A percentile compares a stretch with the other conserved stretches of the same genome.
Evolutionary conservation across 2,888 invertebrate species (phyloP).

Genomic region (Chalcis sispes): DNA sequence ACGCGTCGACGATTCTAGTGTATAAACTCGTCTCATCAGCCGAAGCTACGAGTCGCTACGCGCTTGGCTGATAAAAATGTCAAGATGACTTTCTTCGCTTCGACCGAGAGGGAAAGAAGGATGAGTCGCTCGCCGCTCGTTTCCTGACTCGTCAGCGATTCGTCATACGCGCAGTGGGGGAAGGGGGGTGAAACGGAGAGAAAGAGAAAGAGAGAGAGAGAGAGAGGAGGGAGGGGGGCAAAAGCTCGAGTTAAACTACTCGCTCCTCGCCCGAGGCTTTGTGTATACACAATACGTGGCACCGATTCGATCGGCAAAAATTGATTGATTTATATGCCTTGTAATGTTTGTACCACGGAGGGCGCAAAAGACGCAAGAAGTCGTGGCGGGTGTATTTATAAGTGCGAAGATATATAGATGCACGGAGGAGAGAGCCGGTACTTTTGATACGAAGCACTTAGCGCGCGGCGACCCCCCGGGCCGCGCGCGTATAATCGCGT

Average conservation of each 20-base stretch:
- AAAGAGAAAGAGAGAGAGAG: not conserved
- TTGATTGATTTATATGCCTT: slow-evolving; percentile 41
- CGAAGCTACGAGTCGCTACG: not conserved
- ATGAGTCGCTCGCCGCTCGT: not conserved
- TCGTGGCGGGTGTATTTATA: not conserved
- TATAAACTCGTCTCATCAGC: slow-evolving; percentile 27
- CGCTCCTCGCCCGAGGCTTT: too few relatives aligned
- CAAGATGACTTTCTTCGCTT: slow-evolving; percentile 23
- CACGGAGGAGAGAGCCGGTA: not conserved
- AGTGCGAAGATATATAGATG: not conserved
- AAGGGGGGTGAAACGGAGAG: not conserved
- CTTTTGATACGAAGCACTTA: slow-evolving; percentile 25
- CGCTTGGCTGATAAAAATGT: slow-evolving; percentile 44
- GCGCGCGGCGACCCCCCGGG: not conserved
- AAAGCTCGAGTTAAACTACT: too few relatives aligned
- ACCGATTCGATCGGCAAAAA: slow-evolving; percentile 13
- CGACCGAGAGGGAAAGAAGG: not conserved
- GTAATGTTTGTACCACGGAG: not conserved
- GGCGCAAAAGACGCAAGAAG: not conserved
- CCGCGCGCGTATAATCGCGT: slow-evolving; percentile 1
- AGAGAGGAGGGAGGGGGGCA: too few relatives aligned
- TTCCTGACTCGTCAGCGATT: slow-evolving; percentile 42
- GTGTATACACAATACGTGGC: too few relatives aligned
- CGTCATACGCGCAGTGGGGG: slow-evolving; percentile 24
- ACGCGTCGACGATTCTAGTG: too few relatives aligned